Evolutionary conservation across 2,797 vertebrate genomes (phyloP).

Genomic region (Todus mexicanus): DNA sequence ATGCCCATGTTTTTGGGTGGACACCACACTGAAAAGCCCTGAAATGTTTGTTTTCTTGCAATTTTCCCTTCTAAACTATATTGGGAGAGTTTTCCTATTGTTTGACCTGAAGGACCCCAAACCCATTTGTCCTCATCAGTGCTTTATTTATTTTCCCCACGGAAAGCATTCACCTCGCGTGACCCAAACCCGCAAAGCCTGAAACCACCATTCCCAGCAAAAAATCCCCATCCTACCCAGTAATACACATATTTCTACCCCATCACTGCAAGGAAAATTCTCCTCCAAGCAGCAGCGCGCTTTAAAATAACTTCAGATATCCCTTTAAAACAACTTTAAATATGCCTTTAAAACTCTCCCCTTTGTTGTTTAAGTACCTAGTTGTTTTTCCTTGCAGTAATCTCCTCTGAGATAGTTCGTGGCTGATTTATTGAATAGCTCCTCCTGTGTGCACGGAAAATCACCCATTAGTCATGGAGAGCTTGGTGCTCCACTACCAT

Average conservation of each 20-base stretch:
- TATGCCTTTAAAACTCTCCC: background rate
- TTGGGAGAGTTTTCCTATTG: background rate
- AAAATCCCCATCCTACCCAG: background rate
- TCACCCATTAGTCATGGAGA: background rate
- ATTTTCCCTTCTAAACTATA: background rate
- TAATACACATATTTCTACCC: background rate
- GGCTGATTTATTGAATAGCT: slow-evolving; percentile 22
- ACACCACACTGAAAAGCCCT: background rate
- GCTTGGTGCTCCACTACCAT: background rate
- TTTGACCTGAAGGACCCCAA: background rate
- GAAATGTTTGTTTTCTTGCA: background rate
- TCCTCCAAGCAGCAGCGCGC: background rate
- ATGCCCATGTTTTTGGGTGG: background rate
- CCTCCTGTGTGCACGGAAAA: background rate
- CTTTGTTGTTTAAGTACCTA: slow-evolving; percentile 3
- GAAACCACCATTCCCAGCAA: background rate
- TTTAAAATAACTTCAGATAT: background rate
- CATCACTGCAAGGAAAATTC: background rate
- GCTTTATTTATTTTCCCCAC: background rate
- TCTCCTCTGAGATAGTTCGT: background rate
- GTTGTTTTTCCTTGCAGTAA: slow-evolving; percentile 18
- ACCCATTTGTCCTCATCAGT: background rate
- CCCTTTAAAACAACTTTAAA: slow-evolving; percentile 16
- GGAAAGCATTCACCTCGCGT: background rate
- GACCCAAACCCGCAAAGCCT: background rate